Evolutionary conservation across 2,113 vertebrate species (phyloP).

Genomic region (Megaceryle torquata): DNA sequence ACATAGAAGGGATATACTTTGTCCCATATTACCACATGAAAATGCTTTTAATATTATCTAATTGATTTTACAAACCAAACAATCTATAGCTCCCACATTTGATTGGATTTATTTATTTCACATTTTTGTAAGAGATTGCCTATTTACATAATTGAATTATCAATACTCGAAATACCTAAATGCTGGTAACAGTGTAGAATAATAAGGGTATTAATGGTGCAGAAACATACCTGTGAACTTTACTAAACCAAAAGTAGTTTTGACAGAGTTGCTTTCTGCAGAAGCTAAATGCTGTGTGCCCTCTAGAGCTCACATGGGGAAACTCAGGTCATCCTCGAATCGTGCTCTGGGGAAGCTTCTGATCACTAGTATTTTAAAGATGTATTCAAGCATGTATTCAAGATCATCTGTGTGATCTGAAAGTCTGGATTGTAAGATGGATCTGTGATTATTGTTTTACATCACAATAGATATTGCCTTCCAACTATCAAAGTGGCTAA

Average conservation of each 20-base stretch:
- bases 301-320: not conserved
- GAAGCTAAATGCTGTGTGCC: not conserved
- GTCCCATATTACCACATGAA: not conserved
- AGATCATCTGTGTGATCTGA: not conserved
- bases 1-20: not conserved
- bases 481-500: not conserved
- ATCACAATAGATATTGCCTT: not conserved
- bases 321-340: not conserved
- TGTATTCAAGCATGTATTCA: not conserved
- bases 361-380: not conserved
- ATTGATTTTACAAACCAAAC: not conserved
- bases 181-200: not conserved
- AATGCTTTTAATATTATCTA: not conserved
- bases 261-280: not conserved
- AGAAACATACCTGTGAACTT: not conserved
- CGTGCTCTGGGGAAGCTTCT: not conserved
- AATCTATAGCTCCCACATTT: not conserved
- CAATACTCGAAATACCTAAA: not conserved
- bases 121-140: not conserved
- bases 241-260: not conserved
- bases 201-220: not conserved
- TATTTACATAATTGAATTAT: not conserved
- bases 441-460: not conserved
- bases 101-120: not conserved
- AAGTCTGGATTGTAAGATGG: not conserved